Evolutionary conservation across 2,888 invertebrate species (phyloP).

Genomic region (Opisthograptis luteolata): DNA sequence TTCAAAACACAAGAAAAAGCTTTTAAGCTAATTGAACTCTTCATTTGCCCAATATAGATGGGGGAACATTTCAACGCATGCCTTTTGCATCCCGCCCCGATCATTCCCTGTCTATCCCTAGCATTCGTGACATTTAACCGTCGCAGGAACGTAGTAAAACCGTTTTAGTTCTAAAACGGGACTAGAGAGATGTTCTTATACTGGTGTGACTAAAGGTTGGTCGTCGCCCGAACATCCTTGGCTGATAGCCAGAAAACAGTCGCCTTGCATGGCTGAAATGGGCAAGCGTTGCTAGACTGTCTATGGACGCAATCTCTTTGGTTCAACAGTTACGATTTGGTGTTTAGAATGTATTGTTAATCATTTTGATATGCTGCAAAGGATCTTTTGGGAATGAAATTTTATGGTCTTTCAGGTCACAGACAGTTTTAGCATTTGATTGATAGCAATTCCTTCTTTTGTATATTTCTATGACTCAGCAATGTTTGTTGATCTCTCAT

Average conservation of each 20-base stretch:
- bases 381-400: too few relatives aligned
- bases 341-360: too few relatives aligned
- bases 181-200: slow-evolving; percentile 43
- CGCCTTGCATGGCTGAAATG: slow-evolving; percentile 54
- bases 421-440: too few relatives aligned
- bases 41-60: slow-evolving; percentile 1
- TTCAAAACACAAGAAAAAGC: slow-evolving; percentile 16
- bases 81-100: too few relatives aligned
- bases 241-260: slow-evolving; percentile 61
- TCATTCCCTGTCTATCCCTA: slow-evolving; percentile 8
- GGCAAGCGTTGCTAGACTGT: slow-evolving; percentile 42
- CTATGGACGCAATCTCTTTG: slow-evolving; percentile 43
- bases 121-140: slow-evolving; percentile 30
- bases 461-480: too few relatives aligned
- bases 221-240: slow-evolving; percentile 70
- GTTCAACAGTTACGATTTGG: not conserved
- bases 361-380: too few relatives aligned
- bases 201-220: slow-evolving; percentile 66
- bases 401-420: too few relatives aligned
- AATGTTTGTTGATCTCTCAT: too few relatives aligned
- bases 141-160: slow-evolving; percentile 46
- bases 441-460: too few relatives aligned
- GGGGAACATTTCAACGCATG: not conserved
- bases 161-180: slow-evolving; percentile 70
- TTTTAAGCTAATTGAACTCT: slow-evolving; percentile 4